Conservation (phyloP, 1,140 invertebrate genomes). For the Trinorchestia longiramus region DNA sequence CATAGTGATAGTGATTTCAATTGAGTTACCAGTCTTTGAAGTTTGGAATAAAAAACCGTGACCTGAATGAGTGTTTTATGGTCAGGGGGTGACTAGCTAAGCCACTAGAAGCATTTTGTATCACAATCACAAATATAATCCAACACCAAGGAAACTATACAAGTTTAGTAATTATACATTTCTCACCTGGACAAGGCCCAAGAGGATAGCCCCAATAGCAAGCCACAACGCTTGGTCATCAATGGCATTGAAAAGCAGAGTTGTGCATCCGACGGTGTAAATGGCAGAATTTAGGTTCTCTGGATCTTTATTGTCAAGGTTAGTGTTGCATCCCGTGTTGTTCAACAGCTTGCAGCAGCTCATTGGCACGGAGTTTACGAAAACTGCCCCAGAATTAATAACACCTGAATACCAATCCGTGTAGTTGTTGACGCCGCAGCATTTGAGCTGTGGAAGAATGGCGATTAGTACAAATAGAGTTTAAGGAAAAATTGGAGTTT, state of each 20-base stretch:
- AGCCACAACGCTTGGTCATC: slow-evolving; percentile 53
- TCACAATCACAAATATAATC: too few relatives aligned
- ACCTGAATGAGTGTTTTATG: too few relatives aligned
- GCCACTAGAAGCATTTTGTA: too few relatives aligned
- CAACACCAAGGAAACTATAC: too few relatives aligned
- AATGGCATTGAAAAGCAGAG: slow-evolving; percentile 49
- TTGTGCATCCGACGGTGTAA: slow-evolving; percentile 9
- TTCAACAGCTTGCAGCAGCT: neutral
- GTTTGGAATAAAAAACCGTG: too few relatives aligned
- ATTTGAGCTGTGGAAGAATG: neutral
- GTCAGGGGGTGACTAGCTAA: too few relatives aligned
- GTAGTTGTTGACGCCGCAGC: slow-evolving; percentile 37
- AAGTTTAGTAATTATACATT: neutral
- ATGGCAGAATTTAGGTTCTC: neutral
- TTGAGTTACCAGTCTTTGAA: too few relatives aligned
- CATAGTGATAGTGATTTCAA: too few relatives aligned
- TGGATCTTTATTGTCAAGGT: neutral
- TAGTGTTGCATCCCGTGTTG: neutral
- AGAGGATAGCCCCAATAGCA: slow-evolving; percentile 56
- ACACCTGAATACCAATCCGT: neutral
- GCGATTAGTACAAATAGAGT: neutral
- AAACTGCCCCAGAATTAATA: neutral
- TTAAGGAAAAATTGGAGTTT: neutral
- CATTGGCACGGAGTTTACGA: neutral
- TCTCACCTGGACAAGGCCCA: slow-evolving; percentile 60